Base-by-base conservation (phyloP, 2,888 invertebrate genomes). In the Ephialtes manifestator region DNA sequence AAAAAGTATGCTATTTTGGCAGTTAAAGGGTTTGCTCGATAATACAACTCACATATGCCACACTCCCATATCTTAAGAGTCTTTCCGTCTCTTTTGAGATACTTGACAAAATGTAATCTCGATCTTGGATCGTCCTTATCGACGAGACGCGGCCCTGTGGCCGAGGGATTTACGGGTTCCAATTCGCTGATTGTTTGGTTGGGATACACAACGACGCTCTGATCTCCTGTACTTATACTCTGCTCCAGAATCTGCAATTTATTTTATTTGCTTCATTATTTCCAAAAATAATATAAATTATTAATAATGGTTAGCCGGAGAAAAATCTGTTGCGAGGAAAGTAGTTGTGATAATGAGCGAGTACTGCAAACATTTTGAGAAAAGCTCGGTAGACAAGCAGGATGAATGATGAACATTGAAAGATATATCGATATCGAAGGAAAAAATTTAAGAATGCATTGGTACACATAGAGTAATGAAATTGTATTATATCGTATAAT, bases 1-100 rank as follows among this genome's bases (percentile, higher is more conserved):
- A n/a, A 39, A 39, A 39, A 1, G 4, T 8, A 3, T 39, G 7
- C 2, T 31, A 2, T 5, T 31, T 31, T 5, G 31, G 5, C 31
- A 31, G 31, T 31, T 4, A 31, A 2, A 31, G 5, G 31, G 31
- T 31, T 31, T 2, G 31, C 5, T 2, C 5, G 3, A 31, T 31
- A 31, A 31, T 31, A 31, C 78, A 89, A 95, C 96, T 96, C 92
- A 97, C 97, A 97, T 88, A 97, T 96, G 7, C 97, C 96, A 90
- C 97, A 97, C 90, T 97, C 96, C 96, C 96, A 97, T 3, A 97
- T 95, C 91, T 97, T 97, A 48, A 96, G 94, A 5, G 96, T 96
- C 79, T 96, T 95, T 1, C 96, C 97, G 86, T 96, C 96, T 68
- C 96, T 94, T 88, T 96, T 95, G 58, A 96, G 95, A 89, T 96